A percentile compares a stretch with the other conserved stretches of the same genome.
These are phyloP conservation scores for Crossocerus cetratus DNA, from an alignment of 2,888 invertebrate genomes.

Conservation along the genomic window DNA sequence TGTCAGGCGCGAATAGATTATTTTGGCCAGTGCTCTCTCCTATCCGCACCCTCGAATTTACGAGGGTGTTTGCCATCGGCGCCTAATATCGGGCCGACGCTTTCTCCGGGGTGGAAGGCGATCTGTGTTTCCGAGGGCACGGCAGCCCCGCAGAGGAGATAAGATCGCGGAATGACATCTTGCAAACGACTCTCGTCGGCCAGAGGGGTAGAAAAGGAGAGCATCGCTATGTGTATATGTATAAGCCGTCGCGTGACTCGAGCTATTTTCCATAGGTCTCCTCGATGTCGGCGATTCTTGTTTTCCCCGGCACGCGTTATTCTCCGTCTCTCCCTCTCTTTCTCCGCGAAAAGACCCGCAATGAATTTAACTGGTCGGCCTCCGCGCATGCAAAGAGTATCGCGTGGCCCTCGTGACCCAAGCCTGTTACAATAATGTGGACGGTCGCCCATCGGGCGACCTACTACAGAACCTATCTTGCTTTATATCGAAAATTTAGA, in stretches of 20 bases:
- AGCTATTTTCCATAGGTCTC: conserved; percentile 29
- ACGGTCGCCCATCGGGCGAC: neutral
- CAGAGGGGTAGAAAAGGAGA: conserved; percentile 25
- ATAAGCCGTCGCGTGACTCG: conserved; percentile 41
- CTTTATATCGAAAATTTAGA: neutral
- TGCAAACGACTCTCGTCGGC: conserved; percentile 41
- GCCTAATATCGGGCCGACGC: neutral
- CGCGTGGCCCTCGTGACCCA: neutral
- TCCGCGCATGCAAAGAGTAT: conserved; percentile 8
- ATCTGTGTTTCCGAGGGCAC: neutral
- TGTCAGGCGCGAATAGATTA: neutral
- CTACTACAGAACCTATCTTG: neutral
- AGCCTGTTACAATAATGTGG: conserved; percentile 3
- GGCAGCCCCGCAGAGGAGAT: conserved; percentile 9
- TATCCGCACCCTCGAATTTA: neutral
- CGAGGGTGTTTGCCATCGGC: neutral
- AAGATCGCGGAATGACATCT: conserved; percentile 42
- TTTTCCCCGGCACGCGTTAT: conserved; percentile 22
- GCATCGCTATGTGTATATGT: conserved; percentile 13
- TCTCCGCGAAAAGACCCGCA: conserved; percentile 27
- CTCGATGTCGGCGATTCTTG: conserved; percentile 28
- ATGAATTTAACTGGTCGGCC: conserved; percentile 25
- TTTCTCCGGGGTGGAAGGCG: neutral
- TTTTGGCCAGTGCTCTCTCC: neutral
- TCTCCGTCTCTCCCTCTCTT: neutral